Evolutionary conservation across 2,113 vertebrate species (phyloP).

Genomic region (Podarcis raffonei): DNA sequence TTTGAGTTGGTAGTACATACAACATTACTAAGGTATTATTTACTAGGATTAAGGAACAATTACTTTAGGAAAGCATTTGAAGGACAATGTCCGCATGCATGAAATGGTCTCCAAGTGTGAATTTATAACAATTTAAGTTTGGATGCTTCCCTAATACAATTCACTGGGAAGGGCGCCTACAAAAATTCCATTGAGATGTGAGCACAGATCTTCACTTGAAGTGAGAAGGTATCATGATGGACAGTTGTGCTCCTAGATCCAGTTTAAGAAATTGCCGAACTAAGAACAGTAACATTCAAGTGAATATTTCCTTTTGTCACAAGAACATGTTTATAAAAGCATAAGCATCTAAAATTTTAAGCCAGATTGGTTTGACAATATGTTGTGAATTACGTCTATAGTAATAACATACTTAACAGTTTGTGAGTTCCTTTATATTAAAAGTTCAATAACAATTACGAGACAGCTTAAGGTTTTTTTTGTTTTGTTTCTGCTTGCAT

Average conservation of each 20-base stretch:
- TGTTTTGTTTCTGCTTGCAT: constrained; percentile 30
- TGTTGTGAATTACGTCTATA: constrained; percentile 6
- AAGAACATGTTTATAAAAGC: constrained; percentile 24
- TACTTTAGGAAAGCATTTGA: constrained; percentile 51
- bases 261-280: constrained; percentile 22
- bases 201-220: not conserved
- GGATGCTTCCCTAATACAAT: constrained; percentile 6
- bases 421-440: constrained; percentile 17
- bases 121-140: constrained; percentile 2
- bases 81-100: constrained; percentile 43
- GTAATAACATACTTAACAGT: not conserved
- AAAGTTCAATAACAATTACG: constrained; percentile 4
- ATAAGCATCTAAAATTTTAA: not conserved
- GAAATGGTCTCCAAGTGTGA: constrained; percentile 29
- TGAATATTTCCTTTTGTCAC: constrained; percentile 27
- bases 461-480: constrained; percentile 17
- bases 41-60: constrained; percentile 44
- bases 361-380: not conserved
- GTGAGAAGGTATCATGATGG: not conserved
- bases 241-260: not conserved
- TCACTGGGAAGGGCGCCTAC: not conserved
- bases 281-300: constrained; percentile 10
- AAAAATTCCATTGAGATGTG: not conserved
- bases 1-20: constrained; percentile 39
- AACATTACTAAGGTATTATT: constrained; percentile 42